A percentile compares a stretch with the other conserved stretches of the same genome.
Evolutionary conservation across 2,888 invertebrate species (phyloP).

Genomic region (Andrena minutula): DNA sequence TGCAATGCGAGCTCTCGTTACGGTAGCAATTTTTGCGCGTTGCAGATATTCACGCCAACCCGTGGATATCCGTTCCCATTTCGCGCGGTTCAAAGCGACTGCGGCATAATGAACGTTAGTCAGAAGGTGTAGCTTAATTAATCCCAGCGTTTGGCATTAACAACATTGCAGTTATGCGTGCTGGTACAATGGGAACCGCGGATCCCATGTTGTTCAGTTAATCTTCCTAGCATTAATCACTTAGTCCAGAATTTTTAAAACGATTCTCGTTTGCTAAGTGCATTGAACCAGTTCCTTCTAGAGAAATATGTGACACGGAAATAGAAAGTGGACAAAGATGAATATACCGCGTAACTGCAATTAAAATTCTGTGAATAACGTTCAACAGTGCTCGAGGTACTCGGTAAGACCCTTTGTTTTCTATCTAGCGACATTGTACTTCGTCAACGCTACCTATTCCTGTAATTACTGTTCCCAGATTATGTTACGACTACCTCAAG

Average conservation of each 20-base stretch:
- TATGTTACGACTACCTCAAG: neutral
- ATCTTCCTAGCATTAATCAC: slow-evolving; percentile 16
- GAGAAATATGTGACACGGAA: neutral
- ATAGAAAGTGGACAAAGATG: too few relatives aligned
- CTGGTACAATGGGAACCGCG: neutral
- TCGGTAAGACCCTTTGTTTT: too few relatives aligned
- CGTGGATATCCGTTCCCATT: neutral
- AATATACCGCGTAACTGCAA: too few relatives aligned
- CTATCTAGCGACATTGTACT: too few relatives aligned
- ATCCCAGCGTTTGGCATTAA: slow-evolving; percentile 21
- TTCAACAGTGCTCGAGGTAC: too few relatives aligned
- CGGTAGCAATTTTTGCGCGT: slow-evolving; percentile 8
- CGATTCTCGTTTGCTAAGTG: neutral
- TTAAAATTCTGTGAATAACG: too few relatives aligned
- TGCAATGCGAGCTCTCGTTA: neutral
- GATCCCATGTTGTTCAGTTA: neutral
- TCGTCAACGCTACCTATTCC: too few relatives aligned
- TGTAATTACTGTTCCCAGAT: neutral
- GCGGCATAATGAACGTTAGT: slow-evolving; percentile 13
- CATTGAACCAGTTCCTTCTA: neutral
- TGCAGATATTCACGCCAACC: neutral
- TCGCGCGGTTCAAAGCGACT: slow-evolving; percentile 12
- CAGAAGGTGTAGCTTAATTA: slow-evolving; percentile 32
- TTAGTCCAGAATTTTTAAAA: neutral
- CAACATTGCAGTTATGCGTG: neutral